Percentiles rank a stretch among this genome's conserved stretches.
These are phyloP conservation scores for Hyles euphorbiae DNA, from an alignment of 1,140 invertebrate species.

Conservation along the genomic window DNA sequence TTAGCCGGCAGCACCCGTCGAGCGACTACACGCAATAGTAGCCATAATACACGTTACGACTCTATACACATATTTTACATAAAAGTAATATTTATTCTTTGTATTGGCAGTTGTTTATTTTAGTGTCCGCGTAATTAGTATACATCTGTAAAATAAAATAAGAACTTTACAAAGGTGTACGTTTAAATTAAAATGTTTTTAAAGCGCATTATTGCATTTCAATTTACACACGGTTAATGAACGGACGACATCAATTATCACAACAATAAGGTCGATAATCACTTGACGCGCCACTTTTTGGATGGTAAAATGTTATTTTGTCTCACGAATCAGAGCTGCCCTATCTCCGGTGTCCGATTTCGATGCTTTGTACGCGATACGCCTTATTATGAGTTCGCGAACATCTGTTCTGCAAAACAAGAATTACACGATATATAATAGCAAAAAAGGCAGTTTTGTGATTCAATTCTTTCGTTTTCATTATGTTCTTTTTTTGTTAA, in stretches of 20 bases:
- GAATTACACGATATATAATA: constrained; percentile 56
- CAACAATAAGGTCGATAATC: constrained; percentile 33
- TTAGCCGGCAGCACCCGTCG: constrained; percentile 37
- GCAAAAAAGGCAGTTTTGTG: constrained; percentile 54
- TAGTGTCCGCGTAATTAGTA: constrained; percentile 4
- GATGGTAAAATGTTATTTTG: constrained; percentile 44
- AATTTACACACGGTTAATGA: background rate
- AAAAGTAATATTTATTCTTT: background rate
- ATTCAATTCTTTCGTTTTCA: constrained; percentile 46
- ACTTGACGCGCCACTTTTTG: constrained; percentile 19
- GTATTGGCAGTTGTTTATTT: constrained; percentile 8
- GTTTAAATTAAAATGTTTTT: constrained; percentile 68
- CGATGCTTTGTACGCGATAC: constrained; percentile 71
- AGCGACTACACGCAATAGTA: constrained; percentile 29
- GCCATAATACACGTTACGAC: constrained; percentile 1
- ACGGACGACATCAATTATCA: background rate
- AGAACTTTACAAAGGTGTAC: constrained; percentile 46
- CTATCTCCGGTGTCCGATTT: constrained; percentile 73
- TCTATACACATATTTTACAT: background rate
- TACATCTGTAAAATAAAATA: constrained; percentile 26
- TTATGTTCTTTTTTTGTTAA: constrained; percentile 12
- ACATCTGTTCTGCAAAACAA: constrained; percentile 62
- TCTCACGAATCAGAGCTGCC: constrained; percentile 48
- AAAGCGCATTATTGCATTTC: constrained; percentile 29
- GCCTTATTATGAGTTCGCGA: constrained; percentile 70